phyloP scores from a whole-genome alignment of 2,888 invertebrate species.

The Sisyra terminalis region DNA sequence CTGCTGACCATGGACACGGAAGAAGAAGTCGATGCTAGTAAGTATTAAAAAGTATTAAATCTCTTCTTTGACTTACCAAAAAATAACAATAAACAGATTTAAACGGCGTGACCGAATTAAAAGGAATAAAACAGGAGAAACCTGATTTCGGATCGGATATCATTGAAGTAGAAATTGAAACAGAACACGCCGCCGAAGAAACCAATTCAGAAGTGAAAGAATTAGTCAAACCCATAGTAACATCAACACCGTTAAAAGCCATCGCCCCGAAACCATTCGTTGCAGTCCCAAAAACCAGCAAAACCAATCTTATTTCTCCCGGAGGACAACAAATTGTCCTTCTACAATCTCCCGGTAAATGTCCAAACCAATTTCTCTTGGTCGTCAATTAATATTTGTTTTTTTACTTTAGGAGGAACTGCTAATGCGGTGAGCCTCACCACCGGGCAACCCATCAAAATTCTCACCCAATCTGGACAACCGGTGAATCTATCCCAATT shows the following conservation, averaged over 20 bases:
- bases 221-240: slow-evolving; percentile 8
- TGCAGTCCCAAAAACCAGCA: slow-evolving; percentile 19
- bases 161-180: slow-evolving; percentile 21
- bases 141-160: slow-evolving; percentile 1
- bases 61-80: neutral
- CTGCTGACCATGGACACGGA: slow-evolving; percentile 21
- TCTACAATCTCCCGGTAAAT: slow-evolving; percentile 25
- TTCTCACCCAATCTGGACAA: slow-evolving; percentile 24
- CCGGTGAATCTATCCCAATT: slow-evolving; percentile 23
- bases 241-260: slow-evolving; percentile 30
- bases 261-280: slow-evolving; percentile 21
- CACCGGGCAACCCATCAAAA: slow-evolving; percentile 23
- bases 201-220: slow-evolving; percentile 18
- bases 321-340: slow-evolving; percentile 29
- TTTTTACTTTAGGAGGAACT: slow-evolving; percentile 13
- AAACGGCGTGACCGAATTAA: neutral
- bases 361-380: no score
- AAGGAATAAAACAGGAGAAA: neutral
- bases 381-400: slow-evolving; percentile 3
- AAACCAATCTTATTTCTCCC: slow-evolving; percentile 15
- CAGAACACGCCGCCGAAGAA: slow-evolving; percentile 19
- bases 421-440: slow-evolving; percentile 10
- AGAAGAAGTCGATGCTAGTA: slow-evolving; percentile 16
- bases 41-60: neutral
- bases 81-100: neutral